phyloP scores from a whole-genome alignment of 2,113 vertebrate species.

The Nesoenas mayeri region DNA sequence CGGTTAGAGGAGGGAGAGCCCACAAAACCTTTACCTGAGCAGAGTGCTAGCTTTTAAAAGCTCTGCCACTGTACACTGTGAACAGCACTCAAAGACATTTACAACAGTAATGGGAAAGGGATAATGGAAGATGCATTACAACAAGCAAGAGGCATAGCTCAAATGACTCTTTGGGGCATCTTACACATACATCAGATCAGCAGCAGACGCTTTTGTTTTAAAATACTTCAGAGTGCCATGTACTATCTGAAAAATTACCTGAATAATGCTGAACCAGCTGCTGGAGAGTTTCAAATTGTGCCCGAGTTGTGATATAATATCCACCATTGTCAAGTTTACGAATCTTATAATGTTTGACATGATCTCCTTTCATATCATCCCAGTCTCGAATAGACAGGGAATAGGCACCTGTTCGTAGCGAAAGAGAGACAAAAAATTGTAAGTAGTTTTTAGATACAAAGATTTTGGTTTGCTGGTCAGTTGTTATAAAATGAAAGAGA shows the following conservation, averaged over 20 bases:
- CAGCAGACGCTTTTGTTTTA: conserved; percentile 43
- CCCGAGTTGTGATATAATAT: conserved; percentile 97
- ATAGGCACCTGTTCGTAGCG: conserved; percentile 86
- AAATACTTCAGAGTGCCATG: background rate
- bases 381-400: conserved; percentile 97
- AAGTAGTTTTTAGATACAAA: background rate
- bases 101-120: conserved; percentile 33
- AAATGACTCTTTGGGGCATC: background rate
- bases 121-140: conserved; percentile 8
- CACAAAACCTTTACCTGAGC: conserved; percentile 9
- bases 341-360: conserved; percentile 99
- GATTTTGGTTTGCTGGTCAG: background rate
- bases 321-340: conserved; percentile 97
- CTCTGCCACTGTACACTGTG: background rate
- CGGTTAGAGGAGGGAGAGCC: conserved; percentile 19
- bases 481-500: background rate
- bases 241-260: conserved; percentile 79
- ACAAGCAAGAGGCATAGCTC: background rate
- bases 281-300: conserved; percentile 95
- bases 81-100: background rate
- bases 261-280: conserved; percentile 97
- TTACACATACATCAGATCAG: background rate
- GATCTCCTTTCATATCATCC: conserved; percentile 96
- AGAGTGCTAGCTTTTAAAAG: background rate
- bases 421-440: background rate